A percentile compares a stretch with the other conserved stretches of the same genome.
Evolutionary conservation across 2,888 invertebrate genomes (phyloP).

Genomic region (Selenia dentaria): DNA sequence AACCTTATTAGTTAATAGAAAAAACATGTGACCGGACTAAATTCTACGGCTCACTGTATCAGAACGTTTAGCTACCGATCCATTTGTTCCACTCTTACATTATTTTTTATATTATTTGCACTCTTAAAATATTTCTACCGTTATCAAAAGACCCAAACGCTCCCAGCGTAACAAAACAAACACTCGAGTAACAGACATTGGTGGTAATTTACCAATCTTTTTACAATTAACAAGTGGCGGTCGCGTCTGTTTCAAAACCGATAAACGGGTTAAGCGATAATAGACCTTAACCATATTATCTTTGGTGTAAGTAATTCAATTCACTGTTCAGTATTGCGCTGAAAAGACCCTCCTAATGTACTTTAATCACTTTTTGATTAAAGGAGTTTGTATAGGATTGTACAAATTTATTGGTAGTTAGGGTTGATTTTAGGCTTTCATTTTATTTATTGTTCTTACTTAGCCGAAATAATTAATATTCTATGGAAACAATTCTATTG

Average conservation of each 20-base stretch:
- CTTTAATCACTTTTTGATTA: constrained; percentile 6
- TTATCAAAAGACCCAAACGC: background rate
- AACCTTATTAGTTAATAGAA: too few relatives aligned
- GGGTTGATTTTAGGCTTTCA: background rate
- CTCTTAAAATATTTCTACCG: background rate
- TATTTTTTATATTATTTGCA: too few relatives aligned
- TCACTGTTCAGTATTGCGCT: constrained; percentile 3
- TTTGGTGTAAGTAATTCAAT: constrained; percentile 23
- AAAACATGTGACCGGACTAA: too few relatives aligned
- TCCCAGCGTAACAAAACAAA: background rate
- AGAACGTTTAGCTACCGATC: too few relatives aligned
- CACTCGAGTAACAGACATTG: constrained; percentile 1
- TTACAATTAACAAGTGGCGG: constrained; percentile 14
- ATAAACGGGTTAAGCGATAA: constrained; percentile 18
- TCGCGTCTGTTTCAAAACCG: constrained; percentile 18
- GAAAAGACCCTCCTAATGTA: background rate
- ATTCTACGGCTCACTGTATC: too few relatives aligned
- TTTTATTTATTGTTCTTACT: background rate
- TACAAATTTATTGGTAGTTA: background rate
- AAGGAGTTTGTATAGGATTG: background rate
- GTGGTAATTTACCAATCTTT: constrained; percentile 6
- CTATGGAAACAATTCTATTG: too few relatives aligned
- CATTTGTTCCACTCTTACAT: too few relatives aligned
- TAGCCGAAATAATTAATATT: too few relatives aligned
- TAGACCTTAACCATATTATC: constrained; percentile 31